A percentile compares a stretch with the other conserved stretches of the same genome.
These are phyloP conservation scores for Tragopan temminckii DNA, from an alignment of 2,797 vertebrate species.

Conservation along the genomic window DNA sequence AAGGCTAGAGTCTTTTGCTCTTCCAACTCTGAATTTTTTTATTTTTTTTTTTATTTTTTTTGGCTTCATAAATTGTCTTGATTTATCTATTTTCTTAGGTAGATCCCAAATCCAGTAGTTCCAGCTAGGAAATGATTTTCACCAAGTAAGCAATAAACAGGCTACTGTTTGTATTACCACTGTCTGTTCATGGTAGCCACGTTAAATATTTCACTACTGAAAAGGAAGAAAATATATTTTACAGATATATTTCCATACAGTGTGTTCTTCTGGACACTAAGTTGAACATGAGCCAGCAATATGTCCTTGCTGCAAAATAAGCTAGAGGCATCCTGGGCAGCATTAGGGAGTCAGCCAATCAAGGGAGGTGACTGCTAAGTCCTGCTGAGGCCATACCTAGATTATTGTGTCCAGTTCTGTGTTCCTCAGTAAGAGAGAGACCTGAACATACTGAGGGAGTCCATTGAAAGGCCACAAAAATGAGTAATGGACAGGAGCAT, in stretches of 20 bases:
- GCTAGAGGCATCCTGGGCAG: background rate
- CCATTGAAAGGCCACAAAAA: background rate
- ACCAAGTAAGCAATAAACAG: background rate
- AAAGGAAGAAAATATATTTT: background rate
- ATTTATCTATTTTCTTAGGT: background rate
- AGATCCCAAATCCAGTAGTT: background rate
- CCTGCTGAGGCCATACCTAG: background rate
- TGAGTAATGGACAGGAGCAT: background rate
- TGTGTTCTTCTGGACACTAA: background rate
- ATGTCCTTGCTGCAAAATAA: background rate
- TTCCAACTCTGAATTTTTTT: background rate
- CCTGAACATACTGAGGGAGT: background rate
- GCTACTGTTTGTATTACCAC: background rate
- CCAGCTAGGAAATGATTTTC: background rate
- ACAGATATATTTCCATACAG: background rate
- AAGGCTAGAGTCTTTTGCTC: background rate
- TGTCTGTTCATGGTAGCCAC: background rate
- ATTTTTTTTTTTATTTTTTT: background rate
- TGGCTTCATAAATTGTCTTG: background rate
- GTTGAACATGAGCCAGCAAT: background rate
- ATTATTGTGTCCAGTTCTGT: background rate
- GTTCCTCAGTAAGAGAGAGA: background rate
- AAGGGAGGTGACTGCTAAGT: background rate
- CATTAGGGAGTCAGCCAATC: background rate
- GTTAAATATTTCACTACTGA: background rate